Base-by-base conservation (phyloP, 2,797 vertebrate species). In the Chelon auratus region DNA sequence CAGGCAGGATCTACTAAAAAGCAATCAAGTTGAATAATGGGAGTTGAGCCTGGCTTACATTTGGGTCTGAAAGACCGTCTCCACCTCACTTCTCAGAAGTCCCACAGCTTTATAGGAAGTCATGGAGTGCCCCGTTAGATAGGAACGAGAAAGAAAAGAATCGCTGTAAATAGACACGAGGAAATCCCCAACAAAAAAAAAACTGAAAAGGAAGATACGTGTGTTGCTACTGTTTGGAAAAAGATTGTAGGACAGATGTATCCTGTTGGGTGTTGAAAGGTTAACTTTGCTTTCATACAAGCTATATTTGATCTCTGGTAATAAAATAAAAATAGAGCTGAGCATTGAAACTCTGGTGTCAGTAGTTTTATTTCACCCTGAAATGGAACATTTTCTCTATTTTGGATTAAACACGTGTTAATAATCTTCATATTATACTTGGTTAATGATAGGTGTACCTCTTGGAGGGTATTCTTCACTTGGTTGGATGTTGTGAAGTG, bases 251-350 rank as follows among this genome's bases (percentile, higher is more conserved):
- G 40, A 50, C 3, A 0, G 20, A 55, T 60, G 30, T 47, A 14
- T 60, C 42, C 0, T 40, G 39, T 20, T 11, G 9, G 36, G 61
- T 45, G 17, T 5, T 59, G 1, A 26, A 75, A 9, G 18, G 13
- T 53, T 45, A n/a, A 11, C 17, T 68, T 24, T 10, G 51, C 11
- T 62, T 33, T 60, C 7, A 67, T 66, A 37, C 1, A 12, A 43
- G 4, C 15, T 43, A 58, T 67, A 26, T 72, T 22, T 64, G 24
- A 72, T 10, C 9, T 56, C 11, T 65, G 14, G 69, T 57, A 45
- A 43, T 65, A 3, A 33, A 71, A 45, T 11, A 0, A 63, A 26
- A 84, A 56, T 64, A 53, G 78, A 80, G 10, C 39, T 63, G 11
- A 77, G 43, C 62, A 42, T 17, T 75, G 8, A 67, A 61, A 69